Evolutionary conservation across 2,888 invertebrate genomes (phyloP), one percentile per base, ranked within the genome.

Genomic region (Sinelater perroti): DNA sequence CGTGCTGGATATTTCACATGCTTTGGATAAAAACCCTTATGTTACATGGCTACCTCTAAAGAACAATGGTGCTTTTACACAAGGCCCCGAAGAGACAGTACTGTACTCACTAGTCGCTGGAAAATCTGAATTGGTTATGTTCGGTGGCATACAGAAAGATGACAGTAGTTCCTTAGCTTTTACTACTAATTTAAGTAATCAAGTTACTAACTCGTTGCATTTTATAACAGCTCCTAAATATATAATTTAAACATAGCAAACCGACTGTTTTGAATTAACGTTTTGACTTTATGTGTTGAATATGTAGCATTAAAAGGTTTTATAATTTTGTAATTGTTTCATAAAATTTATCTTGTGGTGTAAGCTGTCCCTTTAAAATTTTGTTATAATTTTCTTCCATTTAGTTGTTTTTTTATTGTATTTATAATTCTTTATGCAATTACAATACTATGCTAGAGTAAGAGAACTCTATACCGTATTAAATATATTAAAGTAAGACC

Each of bases 61-160:
- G 67, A 83, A 86, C 60, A 70, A 71, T 40, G 75, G 75, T 1
- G 45, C 60, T 0, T 51, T 63, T 24, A 85, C 84, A 11, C 84
- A 88, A 70, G 87, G 88, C 18, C 95, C 97, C 0, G 93, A 95
- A 73, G 93, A 96, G 73, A 86, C 94, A 42, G 91, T 96, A 64
- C 84, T 96, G 70, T 96, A 96, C 75, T 90, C 94, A 21, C 83
- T 97, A 67, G 89, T 95, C 3, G 86, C 89, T 63, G 97, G 95
- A 8, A 90, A 93, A 73, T 93, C 93, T 7, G 97, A 97, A 81
- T 79, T 97, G 18, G 89, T 97, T 49, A 89, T 97, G 84, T 97
- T 97, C 81, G 97, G 97, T n/a, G 97, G 97, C 55, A 93, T 97
- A 64, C 88, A 90, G 69, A 93, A 92, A 75, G 90, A 91, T 74